Base-by-base conservation (phyloP, 2,113 vertebrate genomes). In the Notothenia rossii region DNA sequence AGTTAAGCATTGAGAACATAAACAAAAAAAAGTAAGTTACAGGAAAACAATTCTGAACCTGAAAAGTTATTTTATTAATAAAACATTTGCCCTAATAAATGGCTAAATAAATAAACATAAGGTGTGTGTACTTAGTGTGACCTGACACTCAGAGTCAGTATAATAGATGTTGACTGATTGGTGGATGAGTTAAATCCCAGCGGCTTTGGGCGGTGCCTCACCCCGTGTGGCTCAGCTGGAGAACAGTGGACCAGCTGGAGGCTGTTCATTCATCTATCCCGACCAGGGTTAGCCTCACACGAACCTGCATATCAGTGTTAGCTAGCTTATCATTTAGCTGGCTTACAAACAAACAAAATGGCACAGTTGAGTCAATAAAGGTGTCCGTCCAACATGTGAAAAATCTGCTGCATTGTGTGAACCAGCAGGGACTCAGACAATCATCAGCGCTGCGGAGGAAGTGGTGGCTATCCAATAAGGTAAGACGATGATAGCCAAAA, bases 161-260 rank as follows among this genome's bases (percentile, higher is more conserved):
- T 29, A 75, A 50, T 76, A 45, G 55, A 22, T 67, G 83, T 1
- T 0, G 11, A 17, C 13, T 79, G 86, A 93, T 91, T 93, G 93
- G 91, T 25, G 72, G 62, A 75, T 54, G 29, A 7, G 12, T 11
- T 25, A 43, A 74, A 76, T 76, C 86, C 81, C 88, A 72, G 77
- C 8, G 29, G 76, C 49, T 59, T 72, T 83, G 86, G 90, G 91
- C 88, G 91, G 88, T 49, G 79, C 69, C 75, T 49, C 11, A 10
- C 70, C 60, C 45, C 71, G 87, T 50, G 69, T 54, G 70, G 75
- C 78, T 77, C 56, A 75, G 81, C 85, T 46, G 67, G 48, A 75
- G 79, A 84, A 84, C 79, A 48, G 67, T 87, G 88, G 91, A 89
- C 20, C 89, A 33, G 53, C 93, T 88, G 81, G 91, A 89, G 89